phyloP scores from a whole-genome alignment of 1,140 invertebrate species.

The Aricia agestis region DNA sequence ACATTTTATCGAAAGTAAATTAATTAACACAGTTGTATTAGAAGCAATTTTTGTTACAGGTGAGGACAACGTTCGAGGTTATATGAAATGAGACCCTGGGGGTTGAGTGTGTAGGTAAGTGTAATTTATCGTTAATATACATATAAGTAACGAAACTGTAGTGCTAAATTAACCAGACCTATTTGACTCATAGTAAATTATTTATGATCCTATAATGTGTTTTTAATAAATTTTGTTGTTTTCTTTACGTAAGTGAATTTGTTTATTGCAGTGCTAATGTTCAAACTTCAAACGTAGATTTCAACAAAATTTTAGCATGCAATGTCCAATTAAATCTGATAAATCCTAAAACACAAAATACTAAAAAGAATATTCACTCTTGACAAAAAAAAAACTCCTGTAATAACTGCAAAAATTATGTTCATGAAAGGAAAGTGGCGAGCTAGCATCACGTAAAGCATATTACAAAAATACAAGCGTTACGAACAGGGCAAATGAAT shows the following conservation, averaged over 20 bases:
- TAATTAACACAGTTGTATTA: neutral
- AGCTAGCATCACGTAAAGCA: neutral
- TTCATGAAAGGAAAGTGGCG: neutral
- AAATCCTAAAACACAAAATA: neutral
- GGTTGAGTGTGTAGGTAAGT: neutral
- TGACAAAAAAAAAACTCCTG: neutral
- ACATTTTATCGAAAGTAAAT: neutral
- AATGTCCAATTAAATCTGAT: too few relatives aligned
- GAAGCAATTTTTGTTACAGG: neutral
- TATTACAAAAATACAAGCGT: neutral
- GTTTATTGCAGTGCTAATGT: too few relatives aligned
- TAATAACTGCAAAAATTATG: neutral
- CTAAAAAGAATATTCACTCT: neutral
- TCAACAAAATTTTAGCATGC: too few relatives aligned
- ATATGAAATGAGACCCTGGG: neutral
- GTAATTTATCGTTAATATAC: neutral
- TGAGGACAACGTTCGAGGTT: neutral
- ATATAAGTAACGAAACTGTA: neutral
- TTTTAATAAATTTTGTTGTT: too few relatives aligned
- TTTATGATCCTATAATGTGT: too few relatives aligned
- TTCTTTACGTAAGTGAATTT: too few relatives aligned
- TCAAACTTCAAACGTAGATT: too few relatives aligned
- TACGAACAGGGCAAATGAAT: neutral
- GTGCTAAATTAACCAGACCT: neutral
- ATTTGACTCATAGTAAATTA: too few relatives aligned